phyloP scores from a whole-genome alignment of 2,888 invertebrate species.

The Drosophila lacicola region DNA sequence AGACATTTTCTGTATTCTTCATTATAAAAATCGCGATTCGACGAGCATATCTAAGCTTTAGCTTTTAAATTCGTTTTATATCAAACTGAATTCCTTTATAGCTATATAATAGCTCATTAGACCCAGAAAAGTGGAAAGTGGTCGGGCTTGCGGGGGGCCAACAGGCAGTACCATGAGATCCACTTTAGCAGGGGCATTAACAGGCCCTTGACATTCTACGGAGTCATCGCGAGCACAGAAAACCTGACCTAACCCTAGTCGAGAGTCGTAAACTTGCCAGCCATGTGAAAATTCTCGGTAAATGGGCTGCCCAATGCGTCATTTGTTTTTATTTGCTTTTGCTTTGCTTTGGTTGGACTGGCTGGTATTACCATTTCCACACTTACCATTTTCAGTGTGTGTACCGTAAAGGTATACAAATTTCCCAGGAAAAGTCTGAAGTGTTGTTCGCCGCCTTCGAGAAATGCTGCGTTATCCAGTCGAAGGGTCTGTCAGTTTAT shows the following conservation, averaged over 20 bases:
- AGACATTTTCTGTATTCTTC: no score
- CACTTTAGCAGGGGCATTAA: slow-evolving; percentile 17
- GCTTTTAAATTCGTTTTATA: no score
- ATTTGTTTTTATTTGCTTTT: slow-evolving; percentile 15
- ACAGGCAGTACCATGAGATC: slow-evolving; percentile 9
- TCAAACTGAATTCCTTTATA: no score
- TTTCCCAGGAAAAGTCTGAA: slow-evolving; percentile 48
- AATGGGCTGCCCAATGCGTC: slow-evolving; percentile 16
- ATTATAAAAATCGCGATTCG: no score
- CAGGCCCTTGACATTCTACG: slow-evolving; percentile 29
- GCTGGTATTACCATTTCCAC: slow-evolving; percentile 24
- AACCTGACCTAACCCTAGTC: slow-evolving; percentile 45
- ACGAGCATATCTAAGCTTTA: no score
- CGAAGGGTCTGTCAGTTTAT: slow-evolving; percentile 3
- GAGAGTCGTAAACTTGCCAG: slow-evolving; percentile 14
- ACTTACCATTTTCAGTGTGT: slow-evolving; percentile 59
- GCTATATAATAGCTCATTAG: no score
- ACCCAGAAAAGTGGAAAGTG: slow-evolving; percentile 22
- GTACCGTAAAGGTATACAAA: slow-evolving; percentile 43
- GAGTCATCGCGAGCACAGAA: slow-evolving; percentile 19
- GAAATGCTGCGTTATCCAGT: slow-evolving; percentile 19
- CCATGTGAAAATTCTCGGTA: slow-evolving; percentile 51
- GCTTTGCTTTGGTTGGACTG: slow-evolving; percentile 13
- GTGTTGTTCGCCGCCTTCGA: slow-evolving; percentile 18
- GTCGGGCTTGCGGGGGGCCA: not conserved